Percentiles rank a stretch among this genome's conserved stretches.
Conservation (phyloP, 2,888 invertebrate genomes). For the Aradus depressus region DNA sequence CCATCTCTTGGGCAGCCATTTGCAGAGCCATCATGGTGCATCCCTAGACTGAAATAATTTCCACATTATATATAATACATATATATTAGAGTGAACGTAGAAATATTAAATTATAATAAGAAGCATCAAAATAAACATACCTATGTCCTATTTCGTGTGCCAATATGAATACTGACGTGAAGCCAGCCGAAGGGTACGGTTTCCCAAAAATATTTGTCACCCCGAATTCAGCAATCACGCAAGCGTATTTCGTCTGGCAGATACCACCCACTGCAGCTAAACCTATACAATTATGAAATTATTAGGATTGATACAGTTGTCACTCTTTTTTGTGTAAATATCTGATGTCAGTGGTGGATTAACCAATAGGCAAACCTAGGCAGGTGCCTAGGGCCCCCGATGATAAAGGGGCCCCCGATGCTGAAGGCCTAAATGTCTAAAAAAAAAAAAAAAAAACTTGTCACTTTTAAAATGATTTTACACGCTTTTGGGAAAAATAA, state of each 20-base stretch:
- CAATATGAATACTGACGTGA: constrained; percentile 68
- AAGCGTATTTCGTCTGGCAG: constrained; percentile 58
- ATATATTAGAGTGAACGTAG: not conserved
- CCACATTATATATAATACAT: not conserved
- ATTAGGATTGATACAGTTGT: too few species aligned
- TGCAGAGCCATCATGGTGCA: constrained; percentile 66
- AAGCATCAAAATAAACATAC: constrained; percentile 38
- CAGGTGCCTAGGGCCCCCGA: too few species aligned
- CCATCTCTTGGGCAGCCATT: constrained; percentile 65
- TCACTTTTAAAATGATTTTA: too few species aligned
- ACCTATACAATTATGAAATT: too few species aligned
- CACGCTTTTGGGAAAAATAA: too few species aligned
- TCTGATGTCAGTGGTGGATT: too few species aligned
- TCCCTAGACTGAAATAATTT: constrained; percentile 50
- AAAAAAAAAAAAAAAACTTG: too few species aligned
- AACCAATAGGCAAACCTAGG: too few species aligned
- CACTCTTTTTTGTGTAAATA: too few species aligned
- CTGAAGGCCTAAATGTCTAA: too few species aligned
- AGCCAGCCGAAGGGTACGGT: constrained; percentile 73
- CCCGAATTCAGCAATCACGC: constrained; percentile 68
- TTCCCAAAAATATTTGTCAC: constrained; percentile 59
- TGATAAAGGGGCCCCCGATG: too few species aligned
- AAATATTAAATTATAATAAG: constrained; percentile 7
- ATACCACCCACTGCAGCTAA: constrained; percentile 69
- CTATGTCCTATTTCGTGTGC: constrained; percentile 50